Conservation (phyloP, 2,888 invertebrate species). For the Caenorhabditis japonica region DNA sequence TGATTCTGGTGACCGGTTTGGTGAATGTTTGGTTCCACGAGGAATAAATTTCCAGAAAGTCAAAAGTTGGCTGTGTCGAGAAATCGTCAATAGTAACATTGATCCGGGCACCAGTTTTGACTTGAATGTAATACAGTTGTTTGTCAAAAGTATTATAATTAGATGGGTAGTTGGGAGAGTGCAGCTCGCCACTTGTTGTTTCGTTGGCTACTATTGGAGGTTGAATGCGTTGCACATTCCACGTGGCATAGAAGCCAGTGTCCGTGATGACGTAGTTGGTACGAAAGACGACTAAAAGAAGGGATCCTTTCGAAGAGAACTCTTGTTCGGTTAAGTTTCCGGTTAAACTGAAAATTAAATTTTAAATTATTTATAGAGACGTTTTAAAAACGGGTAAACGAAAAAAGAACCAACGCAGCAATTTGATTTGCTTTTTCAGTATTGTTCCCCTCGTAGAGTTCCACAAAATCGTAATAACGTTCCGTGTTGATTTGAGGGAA, state of each 20-base stretch:
- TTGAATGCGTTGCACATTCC: slow-evolving; percentile 23
- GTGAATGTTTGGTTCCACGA: slow-evolving; percentile 3
- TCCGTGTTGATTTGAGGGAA: slow-evolving; percentile 26
- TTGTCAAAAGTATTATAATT: slow-evolving; percentile 80
- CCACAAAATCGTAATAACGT: slow-evolving; percentile 19
- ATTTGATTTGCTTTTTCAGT: slow-evolving; percentile 10
- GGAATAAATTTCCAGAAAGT: slow-evolving; percentile 23
- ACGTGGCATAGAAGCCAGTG: slow-evolving; percentile 84
- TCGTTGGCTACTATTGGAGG: slow-evolving; percentile 18
- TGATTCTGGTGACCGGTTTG: background rate
- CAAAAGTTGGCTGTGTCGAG: slow-evolving; percentile 25
- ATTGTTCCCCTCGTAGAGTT: slow-evolving; percentile 29
- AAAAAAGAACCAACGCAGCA: slow-evolving; percentile 6
- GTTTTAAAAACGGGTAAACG: too few species aligned
- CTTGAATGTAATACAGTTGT: slow-evolving; percentile 31
- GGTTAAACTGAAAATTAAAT: slow-evolving; percentile 11
- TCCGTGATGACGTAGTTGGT: slow-evolving; percentile 82
- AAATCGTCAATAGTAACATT: slow-evolving; percentile 34
- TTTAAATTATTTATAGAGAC: too few species aligned
- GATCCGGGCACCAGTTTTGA: slow-evolving; percentile 7
- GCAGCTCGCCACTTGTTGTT: slow-evolving; percentile 84
- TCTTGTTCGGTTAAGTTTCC: slow-evolving; percentile 22
- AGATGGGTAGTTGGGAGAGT: slow-evolving; percentile 91
- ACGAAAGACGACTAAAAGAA: slow-evolving; percentile 22
- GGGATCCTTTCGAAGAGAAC: slow-evolving; percentile 11